Percentiles rank a stretch among this genome's conserved stretches.
phyloP scores from a whole-genome alignment of 1,140 invertebrate species.

The Grapholita molesta region DNA sequence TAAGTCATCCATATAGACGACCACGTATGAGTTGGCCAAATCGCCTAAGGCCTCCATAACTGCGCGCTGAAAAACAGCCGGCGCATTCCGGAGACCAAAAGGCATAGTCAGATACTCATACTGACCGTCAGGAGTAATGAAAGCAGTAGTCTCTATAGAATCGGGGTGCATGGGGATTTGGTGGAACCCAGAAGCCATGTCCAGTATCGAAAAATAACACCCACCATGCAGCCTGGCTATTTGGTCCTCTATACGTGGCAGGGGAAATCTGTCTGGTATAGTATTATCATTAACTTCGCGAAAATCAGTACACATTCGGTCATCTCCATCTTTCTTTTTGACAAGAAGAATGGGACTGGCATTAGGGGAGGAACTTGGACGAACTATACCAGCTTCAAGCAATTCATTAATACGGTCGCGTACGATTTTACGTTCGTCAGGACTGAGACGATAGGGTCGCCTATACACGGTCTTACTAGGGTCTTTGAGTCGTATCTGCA shows the following conservation, averaged over 20 bases:
- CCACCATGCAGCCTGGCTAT: slow-evolving; percentile 9
- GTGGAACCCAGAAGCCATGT: slow-evolving; percentile 17
- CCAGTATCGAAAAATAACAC: not conserved
- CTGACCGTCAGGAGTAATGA: too few relatives aligned
- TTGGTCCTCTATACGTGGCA: slow-evolving; percentile 13
- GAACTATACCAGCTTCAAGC: not conserved
- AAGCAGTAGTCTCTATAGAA: slow-evolving; percentile 61
- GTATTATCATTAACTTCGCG: too few relatives aligned
- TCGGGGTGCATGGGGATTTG: slow-evolving; percentile 17
- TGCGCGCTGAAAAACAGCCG: slow-evolving; percentile 32
- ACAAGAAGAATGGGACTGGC: slow-evolving; percentile 5
- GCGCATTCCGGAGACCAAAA: slow-evolving; percentile 41
- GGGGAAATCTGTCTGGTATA: slow-evolving; percentile 36
- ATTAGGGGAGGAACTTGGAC: not conserved
- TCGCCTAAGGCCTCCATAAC: slow-evolving; percentile 22
- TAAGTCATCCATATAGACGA: not conserved
- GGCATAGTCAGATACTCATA: slow-evolving; percentile 37
- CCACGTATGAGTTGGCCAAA: not conserved
- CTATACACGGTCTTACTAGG: not conserved
- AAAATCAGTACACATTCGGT: slow-evolving; percentile 50
- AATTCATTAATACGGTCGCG: not conserved
- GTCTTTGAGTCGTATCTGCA: not conserved
- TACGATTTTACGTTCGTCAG: not conserved
- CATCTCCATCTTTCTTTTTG: slow-evolving; percentile 18
- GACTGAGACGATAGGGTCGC: not conserved